A percentile compares a stretch with the other conserved stretches of the same genome.
phyloP scores from a whole-genome alignment of 2,888 invertebrate species.

The Cantharis rustica region DNA sequence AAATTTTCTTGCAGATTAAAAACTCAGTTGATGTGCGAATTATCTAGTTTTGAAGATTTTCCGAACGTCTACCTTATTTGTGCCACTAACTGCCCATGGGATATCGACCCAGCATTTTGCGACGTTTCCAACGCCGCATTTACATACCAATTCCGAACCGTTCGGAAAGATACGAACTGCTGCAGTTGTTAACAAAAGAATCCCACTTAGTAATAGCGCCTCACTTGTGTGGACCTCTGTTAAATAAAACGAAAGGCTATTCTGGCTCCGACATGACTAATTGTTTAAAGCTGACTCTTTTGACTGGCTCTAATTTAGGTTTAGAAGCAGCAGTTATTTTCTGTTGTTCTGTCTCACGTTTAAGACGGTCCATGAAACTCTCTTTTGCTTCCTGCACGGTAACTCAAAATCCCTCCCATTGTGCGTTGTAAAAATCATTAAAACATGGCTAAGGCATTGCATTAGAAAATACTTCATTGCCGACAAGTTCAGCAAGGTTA shows the following conservation, averaged over 20 bases:
- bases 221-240: too few species aligned
- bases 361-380: too few species aligned
- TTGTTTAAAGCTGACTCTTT: too few species aligned
- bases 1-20: constrained; percentile 54
- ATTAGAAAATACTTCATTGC: too few species aligned
- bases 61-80: constrained; percentile 56
- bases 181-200: constrained; percentile 44
- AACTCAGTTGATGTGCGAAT: constrained; percentile 62
- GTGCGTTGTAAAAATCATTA: too few species aligned
- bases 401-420: too few species aligned
- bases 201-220: constrained; percentile 34
- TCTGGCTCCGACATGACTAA: constrained; percentile 62
- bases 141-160: constrained; percentile 60
- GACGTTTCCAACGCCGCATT: constrained; percentile 63
- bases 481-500: too few species aligned
- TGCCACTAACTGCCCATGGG: constrained; percentile 68
- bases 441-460: too few species aligned
- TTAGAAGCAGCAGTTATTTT: too few species aligned
- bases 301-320: too few species aligned
- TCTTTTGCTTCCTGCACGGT: too few species aligned
- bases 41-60: constrained; percentile 52
- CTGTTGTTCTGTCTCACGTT: too few species aligned
- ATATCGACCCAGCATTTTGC: constrained; percentile 62
- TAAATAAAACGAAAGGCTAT: constrained; percentile 59
- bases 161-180: constrained; percentile 45